Evolutionary conservation across 2,797 vertebrate species (phyloP).

Genomic region (Betta splendens): DNA sequence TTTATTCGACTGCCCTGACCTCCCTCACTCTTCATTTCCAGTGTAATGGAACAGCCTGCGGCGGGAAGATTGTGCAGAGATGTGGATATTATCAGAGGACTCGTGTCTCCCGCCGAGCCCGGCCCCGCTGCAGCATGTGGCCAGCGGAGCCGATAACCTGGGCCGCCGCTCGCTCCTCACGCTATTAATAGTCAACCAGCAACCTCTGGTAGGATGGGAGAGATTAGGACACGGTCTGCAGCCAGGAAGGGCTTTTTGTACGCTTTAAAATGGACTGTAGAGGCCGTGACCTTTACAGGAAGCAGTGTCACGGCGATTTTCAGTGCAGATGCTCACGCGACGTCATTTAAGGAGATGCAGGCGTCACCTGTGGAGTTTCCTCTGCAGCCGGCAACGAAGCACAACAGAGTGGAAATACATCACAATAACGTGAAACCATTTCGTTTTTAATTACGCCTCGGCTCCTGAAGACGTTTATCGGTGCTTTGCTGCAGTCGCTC

Average conservation of each 20-base stretch:
- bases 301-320: slow-evolving; percentile 1
- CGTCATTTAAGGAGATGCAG: not conserved
- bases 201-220: slow-evolving; percentile 23
- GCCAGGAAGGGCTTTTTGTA: slow-evolving; percentile 30
- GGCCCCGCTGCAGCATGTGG: slow-evolving; percentile 22
- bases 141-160: slow-evolving; percentile 39
- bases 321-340: not conserved
- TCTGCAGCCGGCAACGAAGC: no score
- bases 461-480: no score
- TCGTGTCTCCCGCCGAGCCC: slow-evolving; percentile 25
- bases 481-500: slow-evolving; percentile 11
- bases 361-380: no score
- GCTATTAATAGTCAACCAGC: slow-evolving; percentile 57
- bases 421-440: no score
- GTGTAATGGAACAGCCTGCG: slow-evolving; percentile 46
- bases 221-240: slow-evolving; percentile 14
- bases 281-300: slow-evolving; percentile 17
- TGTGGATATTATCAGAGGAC: slow-evolving; percentile 55
- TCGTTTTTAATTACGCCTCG: no score
- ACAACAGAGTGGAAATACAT: no score
- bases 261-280: slow-evolving; percentile 9
- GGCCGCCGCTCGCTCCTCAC: slow-evolving; percentile 32
- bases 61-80: slow-evolving; percentile 40
- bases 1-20: slow-evolving; percentile 64
- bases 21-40: slow-evolving; percentile 60